These are phyloP conservation scores for Vulpes ferrilata DNA, from an alignment of 2,113 vertebrate species.

Conservation along the genomic window DNA sequence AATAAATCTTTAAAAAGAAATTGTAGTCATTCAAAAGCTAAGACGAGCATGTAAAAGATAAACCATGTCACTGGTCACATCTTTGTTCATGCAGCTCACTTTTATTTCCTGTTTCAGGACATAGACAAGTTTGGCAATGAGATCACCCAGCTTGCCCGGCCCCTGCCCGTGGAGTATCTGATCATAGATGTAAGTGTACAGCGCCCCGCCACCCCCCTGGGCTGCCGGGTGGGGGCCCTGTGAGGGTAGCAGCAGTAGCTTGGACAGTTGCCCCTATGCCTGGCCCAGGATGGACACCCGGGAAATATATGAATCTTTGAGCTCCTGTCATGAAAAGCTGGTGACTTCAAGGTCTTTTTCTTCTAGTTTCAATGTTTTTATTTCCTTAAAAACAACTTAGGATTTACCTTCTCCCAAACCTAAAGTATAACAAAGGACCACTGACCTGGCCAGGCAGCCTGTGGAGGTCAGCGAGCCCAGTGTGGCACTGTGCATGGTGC, in stretches of 20 bases:
- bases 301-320: background rate
- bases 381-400: background rate
- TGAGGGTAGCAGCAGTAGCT: background rate
- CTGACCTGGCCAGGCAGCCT: accelerated
- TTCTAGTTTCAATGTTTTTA: background rate
- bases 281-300: background rate
- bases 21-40: too few relatives aligned
- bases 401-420: background rate
- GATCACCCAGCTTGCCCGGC: constrained; percentile 97
- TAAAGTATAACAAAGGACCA: background rate
- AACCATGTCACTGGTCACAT: background rate
- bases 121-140: constrained; percentile 99
- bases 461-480: background rate
- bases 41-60: background rate
- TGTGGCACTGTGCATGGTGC: accelerated
- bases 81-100: background rate
- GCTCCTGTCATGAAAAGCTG: background rate
- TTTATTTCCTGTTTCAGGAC: constrained; percentile 89
- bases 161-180: constrained; percentile 98
- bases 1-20: background rate
- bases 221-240: background rate
- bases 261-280: background rate
- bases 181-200: constrained; percentile 97
- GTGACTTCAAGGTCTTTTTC: background rate
- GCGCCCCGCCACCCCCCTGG: accelerated